These are phyloP conservation scores for Neocrepidodera transversa DNA, from an alignment of 2,888 invertebrate genomes.

Conservation along the genomic window DNA sequence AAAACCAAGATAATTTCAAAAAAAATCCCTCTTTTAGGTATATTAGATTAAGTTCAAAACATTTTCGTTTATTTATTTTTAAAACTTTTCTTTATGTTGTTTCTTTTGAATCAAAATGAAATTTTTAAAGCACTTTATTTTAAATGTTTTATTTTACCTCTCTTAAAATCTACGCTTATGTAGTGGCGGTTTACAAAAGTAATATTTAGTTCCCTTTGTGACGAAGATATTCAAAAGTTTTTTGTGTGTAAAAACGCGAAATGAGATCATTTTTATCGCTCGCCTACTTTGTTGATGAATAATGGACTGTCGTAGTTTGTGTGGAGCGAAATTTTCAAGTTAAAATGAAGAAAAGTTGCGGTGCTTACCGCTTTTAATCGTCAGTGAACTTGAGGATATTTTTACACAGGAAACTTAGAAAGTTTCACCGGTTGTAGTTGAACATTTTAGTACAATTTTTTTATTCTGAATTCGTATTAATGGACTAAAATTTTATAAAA, in stretches of 20 bases:
- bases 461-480: too few relatives aligned
- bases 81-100: too few relatives aligned
- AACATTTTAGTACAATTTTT: too few relatives aligned
- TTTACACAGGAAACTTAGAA: slow-evolving; percentile 4
- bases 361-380: slow-evolving; percentile 27
- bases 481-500: too few relatives aligned
- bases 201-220: slow-evolving; percentile 21
- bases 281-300: slow-evolving; percentile 31
- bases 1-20: too few relatives aligned
- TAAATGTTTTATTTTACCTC: too few relatives aligned
- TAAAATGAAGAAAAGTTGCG: slow-evolving; percentile 32
- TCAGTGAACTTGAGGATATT: slow-evolving; percentile 15
- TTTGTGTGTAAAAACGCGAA: slow-evolving; percentile 16
- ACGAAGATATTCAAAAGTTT: slow-evolving; percentile 25
- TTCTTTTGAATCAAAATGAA: too few relatives aligned
- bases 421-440: slow-evolving; percentile 1
- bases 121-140: too few relatives aligned
- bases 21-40: too few relatives aligned
- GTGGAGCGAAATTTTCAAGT: slow-evolving; percentile 27
- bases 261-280: slow-evolving; percentile 31
- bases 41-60: too few relatives aligned
- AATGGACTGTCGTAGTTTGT: slow-evolving; percentile 30
- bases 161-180: slow-evolving; percentile 5
- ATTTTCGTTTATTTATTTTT: too few relatives aligned
- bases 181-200: slow-evolving; percentile 5